Percentiles rank a stretch among this genome's conserved stretches.
Conservation (phyloP, 2,797 vertebrate genomes). For the Scolopax bukidnonensis region DNA sequence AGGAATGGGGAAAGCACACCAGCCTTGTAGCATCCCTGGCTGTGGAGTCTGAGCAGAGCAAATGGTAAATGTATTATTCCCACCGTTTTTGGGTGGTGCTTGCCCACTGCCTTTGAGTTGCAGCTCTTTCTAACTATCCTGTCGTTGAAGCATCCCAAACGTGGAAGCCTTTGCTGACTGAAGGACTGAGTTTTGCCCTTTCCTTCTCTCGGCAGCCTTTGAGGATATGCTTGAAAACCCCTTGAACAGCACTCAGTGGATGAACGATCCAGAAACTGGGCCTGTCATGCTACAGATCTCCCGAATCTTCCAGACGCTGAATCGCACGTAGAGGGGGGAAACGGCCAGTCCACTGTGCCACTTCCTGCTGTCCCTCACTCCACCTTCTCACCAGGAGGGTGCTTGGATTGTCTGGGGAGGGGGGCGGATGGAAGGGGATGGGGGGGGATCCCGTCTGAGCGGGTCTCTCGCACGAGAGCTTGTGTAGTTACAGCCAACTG, state of each 20-base stretch:
- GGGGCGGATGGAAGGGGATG: not conserved
- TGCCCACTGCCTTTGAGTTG: not conserved
- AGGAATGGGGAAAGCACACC: not conserved
- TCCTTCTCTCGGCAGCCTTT: conserved; percentile 83
- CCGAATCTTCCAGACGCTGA: conserved; percentile 98
- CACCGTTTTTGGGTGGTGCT: fast-evolving
- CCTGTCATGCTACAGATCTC: conserved; percentile 99
- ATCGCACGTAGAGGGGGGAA: conserved; percentile 90
- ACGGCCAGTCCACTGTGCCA: not conserved
- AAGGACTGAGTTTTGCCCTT: not conserved
- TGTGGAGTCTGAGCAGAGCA: not conserved
- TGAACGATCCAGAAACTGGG: conserved; percentile 98
- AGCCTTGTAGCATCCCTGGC: not conserved
- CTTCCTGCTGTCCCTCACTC: not conserved
- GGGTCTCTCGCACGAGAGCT: not conserved
- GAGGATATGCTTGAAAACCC: conserved; percentile 99
- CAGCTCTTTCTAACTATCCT: not conserved
- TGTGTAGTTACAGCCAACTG: conserved; percentile 56
- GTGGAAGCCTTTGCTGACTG: not conserved
- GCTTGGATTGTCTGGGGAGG: not conserved
- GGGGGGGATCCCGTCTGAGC: not conserved
- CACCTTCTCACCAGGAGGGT: not conserved
- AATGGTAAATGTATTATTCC: fast-evolving
- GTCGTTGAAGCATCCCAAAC: not conserved
- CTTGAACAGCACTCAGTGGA: conserved; percentile 99